A percentile compares a stretch with the other conserved stretches of the same genome.
phyloP scores from a whole-genome alignment of 2,797 vertebrate species.

The Enteromius mattozi region DNA sequence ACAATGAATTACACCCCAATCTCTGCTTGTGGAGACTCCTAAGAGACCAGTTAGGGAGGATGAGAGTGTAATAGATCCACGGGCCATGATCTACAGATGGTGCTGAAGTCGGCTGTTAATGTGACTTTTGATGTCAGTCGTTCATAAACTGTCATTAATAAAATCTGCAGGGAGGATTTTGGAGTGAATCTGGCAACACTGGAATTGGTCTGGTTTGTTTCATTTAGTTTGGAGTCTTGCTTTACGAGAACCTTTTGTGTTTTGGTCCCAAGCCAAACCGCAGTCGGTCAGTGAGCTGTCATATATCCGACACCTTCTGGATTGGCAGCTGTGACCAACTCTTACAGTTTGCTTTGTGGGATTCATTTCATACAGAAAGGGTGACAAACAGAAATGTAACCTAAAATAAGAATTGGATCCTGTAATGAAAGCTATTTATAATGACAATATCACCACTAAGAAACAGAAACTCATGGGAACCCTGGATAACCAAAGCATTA shows the following conservation, averaged over 20 bases:
- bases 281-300: constrained; percentile 55
- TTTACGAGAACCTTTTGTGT: constrained; percentile 44
- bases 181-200: neutral
- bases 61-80: constrained; percentile 25
- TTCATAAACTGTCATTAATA: constrained; percentile 11
- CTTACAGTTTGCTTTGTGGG: constrained; percentile 42
- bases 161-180: neutral
- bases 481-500: constrained; percentile 21
- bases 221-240: constrained; percentile 41
- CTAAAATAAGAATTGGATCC: constrained; percentile 20
- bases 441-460: neutral
- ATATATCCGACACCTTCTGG: constrained; percentile 45
- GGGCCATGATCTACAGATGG: constrained; percentile 31
- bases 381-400: constrained; percentile 33
- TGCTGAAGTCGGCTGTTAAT: constrained; percentile 21
- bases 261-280: constrained; percentile 54
- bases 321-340: constrained; percentile 43
- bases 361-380: constrained; percentile 43
- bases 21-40: constrained; percentile 34
- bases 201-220: constrained; percentile 40
- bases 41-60: constrained; percentile 29
- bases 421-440: constrained; percentile 2
- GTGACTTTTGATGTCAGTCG: neutral
- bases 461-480: neutral
- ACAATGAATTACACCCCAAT: constrained; percentile 32